Base-by-base conservation (phyloP, 2,888 invertebrate genomes). In the Parochlus steinenii region DNA sequence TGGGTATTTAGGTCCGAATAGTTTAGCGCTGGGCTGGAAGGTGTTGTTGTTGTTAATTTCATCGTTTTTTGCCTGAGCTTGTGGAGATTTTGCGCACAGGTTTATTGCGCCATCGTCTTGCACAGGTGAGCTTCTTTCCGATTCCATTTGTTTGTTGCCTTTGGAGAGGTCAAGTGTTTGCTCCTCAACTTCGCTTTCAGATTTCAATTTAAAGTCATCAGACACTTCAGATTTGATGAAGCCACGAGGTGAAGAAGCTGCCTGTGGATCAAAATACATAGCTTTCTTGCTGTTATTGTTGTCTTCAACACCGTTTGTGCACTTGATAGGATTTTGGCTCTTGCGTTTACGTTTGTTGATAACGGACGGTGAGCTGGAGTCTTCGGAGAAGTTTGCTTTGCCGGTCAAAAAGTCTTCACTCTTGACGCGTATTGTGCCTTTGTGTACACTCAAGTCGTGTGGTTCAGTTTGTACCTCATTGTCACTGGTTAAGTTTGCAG, bases 281-380 rank as follows among this genome's bases (percentile, higher is more conserved):
- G 33, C n/a, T n/a, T 23, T 36, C 30, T 36, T 30, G 5, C 24
- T 22, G 14, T 29, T 29, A 18, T 36, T 30, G 16, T 17, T 30
- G 16, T 24, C 29, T 15, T 26, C 20, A 29, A 36, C 18, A 14
- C 20, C 25, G 17, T 30, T 48, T n/a, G 81, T 73, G 50, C 83
- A 75, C 41, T 81, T 69, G 2, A 79, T 83, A 0, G 89, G 89
- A 53, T 89, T 87, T 46, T 82, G 74, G 46, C 77, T 86, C 61
- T 90, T 90, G 18, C 89, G 67, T 56, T 90, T 90, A 37, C 86
- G 65, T 50, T 78, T 36, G 10, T 8, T 27, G 10, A 27, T 28
- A 15, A 19, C 27, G 17, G 19, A 14, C 23, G n/a, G 26, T 28
- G 19, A 20, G 27, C 20, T 22, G 11, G 16, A 20, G 28, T 34